A percentile compares a stretch with the other conserved stretches of the same genome.
These are phyloP conservation scores for Gastrophysa polygoni DNA, from an alignment of 2,888 invertebrate genomes.

Conservation along the genomic window DNA sequence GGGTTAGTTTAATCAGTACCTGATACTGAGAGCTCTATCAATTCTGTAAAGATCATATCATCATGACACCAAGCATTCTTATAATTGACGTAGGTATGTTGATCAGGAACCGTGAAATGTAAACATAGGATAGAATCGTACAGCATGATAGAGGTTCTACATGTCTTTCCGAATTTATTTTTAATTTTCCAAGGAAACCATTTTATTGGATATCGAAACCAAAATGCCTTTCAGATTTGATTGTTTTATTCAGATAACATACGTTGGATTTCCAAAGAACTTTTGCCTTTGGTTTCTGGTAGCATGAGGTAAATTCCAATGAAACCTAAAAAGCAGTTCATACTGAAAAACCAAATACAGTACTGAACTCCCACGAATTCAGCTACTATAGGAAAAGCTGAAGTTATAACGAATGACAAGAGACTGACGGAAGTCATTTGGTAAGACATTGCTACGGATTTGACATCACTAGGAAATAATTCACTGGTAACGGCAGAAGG, in stretches of 20 bases:
- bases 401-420: conserved; percentile 28
- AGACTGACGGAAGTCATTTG: conserved; percentile 22
- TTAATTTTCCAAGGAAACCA: too few species aligned
- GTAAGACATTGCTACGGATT: conserved; percentile 63
- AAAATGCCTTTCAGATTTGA: neutral
- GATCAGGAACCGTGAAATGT: too few species aligned
- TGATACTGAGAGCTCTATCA: too few species aligned
- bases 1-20: too few species aligned
- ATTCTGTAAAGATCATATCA: too few species aligned
- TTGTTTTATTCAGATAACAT: conserved; percentile 11
- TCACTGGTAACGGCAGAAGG: conserved; percentile 84
- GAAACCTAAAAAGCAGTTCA: conserved; percentile 19
- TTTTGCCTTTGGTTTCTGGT: conserved; percentile 40
- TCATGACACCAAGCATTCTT: too few species aligned
- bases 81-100: too few species aligned
- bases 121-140: too few species aligned
- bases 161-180: too few species aligned
- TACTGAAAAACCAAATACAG: conserved; percentile 34
- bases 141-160: too few species aligned
- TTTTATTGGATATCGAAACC: too few species aligned
- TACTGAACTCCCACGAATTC: conserved; percentile 21
- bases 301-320: conserved; percentile 26
- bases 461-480: conserved; percentile 77
- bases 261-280: conserved; percentile 33
- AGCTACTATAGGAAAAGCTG: conserved; percentile 33